Base-by-base conservation (phyloP, 2,888 invertebrate species). In the Mesorhabditis belari region DNA sequence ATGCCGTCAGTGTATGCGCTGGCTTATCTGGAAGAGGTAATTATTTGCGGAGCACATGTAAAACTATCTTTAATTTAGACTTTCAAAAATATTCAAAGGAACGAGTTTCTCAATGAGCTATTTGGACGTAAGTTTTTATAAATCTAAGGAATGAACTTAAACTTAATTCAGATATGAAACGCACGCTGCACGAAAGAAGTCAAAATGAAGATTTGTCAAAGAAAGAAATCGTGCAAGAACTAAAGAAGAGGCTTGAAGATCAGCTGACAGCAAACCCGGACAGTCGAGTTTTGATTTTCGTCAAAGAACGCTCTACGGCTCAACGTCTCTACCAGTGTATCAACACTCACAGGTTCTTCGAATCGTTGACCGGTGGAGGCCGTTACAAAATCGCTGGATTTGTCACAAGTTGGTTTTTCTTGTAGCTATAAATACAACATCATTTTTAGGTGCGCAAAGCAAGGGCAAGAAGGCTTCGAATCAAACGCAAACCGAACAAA, bases 231-330 rank as follows among this genome's bases (percentile, higher is more conserved):
- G 44, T 35, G 44, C 44, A n/a, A 9, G 44, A 35, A 35, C 44
- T 35, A 35, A n/a, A 35, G 44, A 17, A 9, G 44, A 9, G 44
- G 5, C 29, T 62, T 5, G 5, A n/a, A 23, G 50, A 60, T 2
- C 69, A 70, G 55, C 63, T 60, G 54, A 5, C 21, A 5, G 27
- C 55, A 12, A 26, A 64, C 3, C 21, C 55, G 23, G 61, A 59
- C 19, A 63, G 71, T 12, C 58, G 71, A 0, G 60, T 65, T 21
- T 50, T 70, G 24, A 63, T 70, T 52, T 70, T 70, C 55, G 70
- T 70, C n/a, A 53, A 63, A 23, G 63, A 60, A 12, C 64, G 70
- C 12, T 60, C 57, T 9, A 35, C 52, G 2, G 63, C 69, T 4
- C 51, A 56, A 19, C 44, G 49, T 24, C 60, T 68, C 35, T 49